phyloP scores from a whole-genome alignment of 1,140 invertebrate genomes.

The Megathymus violae region DNA sequence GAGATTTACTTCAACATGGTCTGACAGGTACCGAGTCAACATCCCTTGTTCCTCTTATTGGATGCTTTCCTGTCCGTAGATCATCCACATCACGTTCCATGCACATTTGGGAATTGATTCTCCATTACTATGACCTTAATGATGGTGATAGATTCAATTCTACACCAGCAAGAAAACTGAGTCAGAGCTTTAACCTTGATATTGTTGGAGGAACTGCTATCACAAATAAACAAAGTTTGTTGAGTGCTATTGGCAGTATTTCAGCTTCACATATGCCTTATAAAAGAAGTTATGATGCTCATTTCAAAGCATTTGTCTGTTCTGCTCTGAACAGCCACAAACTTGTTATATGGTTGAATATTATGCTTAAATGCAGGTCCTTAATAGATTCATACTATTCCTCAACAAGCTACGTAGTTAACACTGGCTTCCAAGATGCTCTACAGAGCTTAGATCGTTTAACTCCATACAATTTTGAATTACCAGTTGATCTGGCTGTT shows the following conservation, averaged over 20 bases:
- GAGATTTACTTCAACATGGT: slow-evolving; percentile 97
- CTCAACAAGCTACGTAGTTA: slow-evolving; percentile 97
- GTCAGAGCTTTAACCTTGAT: slow-evolving; percentile 98
- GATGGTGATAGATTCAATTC: slow-evolving; percentile 92
- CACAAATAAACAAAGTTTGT: slow-evolving; percentile 95
- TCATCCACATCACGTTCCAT: slow-evolving; percentile 83
- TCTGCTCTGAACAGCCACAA: slow-evolving; percentile 96
- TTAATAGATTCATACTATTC: slow-evolving; percentile 96
- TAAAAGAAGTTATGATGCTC: slow-evolving; percentile 97
- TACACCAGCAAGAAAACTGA: slow-evolving; percentile 97
- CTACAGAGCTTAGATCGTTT: slow-evolving; percentile 95
- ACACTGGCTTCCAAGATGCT: slow-evolving; percentile 98
- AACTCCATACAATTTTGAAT: slow-evolving; percentile 93
- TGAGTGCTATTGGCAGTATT: slow-evolving; percentile 96
- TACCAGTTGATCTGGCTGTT: slow-evolving; percentile 97
- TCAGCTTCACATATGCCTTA: slow-evolving; percentile 95
- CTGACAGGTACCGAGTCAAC: slow-evolving; percentile 89
- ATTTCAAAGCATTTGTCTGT: slow-evolving; percentile 99
- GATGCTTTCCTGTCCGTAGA: slow-evolving; percentile 91
- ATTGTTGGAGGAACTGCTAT: slow-evolving; percentile 93
- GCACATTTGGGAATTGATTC: slow-evolving; percentile 76
- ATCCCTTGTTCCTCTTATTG: slow-evolving; percentile 94
- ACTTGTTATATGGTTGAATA: slow-evolving; percentile 95
- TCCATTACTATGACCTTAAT: slow-evolving; percentile 76
- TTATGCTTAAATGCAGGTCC: slow-evolving; percentile 95